Evolutionary conservation across 1,140 invertebrate genomes (phyloP).

Genomic region (Halotydeus destructor): DNA sequence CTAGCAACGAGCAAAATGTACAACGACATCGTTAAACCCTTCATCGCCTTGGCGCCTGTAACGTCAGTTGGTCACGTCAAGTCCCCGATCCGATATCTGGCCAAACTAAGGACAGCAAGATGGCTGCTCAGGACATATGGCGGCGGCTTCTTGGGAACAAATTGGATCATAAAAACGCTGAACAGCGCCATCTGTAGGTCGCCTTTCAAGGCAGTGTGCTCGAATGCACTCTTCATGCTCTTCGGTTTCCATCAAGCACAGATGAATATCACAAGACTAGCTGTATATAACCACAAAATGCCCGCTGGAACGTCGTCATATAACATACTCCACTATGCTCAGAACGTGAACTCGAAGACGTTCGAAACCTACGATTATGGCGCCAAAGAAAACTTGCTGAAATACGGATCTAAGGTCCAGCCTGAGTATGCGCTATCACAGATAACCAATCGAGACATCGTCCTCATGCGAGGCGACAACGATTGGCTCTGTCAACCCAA

Average conservation of each 20-base stretch:
- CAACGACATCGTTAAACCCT: constrained; percentile 31
- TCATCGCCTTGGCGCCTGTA: constrained; percentile 48
- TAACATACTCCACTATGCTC: constrained; percentile 39
- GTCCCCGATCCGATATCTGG: constrained; percentile 32
- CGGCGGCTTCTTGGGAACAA: too few relatives aligned
- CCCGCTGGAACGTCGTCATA: constrained; percentile 59
- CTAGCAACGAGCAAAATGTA: constrained; percentile 38
- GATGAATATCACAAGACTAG: constrained; percentile 36
- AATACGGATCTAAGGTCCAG: constrained; percentile 1
- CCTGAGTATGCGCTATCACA: constrained; percentile 4
- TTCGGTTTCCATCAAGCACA: neutral
- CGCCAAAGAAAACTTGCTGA: neutral
- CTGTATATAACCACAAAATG: constrained; percentile 48
- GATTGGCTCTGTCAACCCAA: constrained; percentile 4
- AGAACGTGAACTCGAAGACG: constrained; percentile 21
- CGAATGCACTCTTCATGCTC: neutral
- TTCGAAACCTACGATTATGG: constrained; percentile 19
- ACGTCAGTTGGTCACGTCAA: constrained; percentile 43
- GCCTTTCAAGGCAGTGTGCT: neutral
- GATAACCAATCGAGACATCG: constrained; percentile 5
- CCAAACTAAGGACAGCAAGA: too few relatives aligned
- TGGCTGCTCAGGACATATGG: too few relatives aligned
- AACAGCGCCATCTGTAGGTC: neutral
- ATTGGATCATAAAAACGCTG: too few relatives aligned
- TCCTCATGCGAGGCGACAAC: constrained; percentile 1